Percentiles rank a stretch among this genome's conserved stretches.
phyloP scores from a whole-genome alignment of 2,888 invertebrate species.

The Invenusta paracnida region DNA sequence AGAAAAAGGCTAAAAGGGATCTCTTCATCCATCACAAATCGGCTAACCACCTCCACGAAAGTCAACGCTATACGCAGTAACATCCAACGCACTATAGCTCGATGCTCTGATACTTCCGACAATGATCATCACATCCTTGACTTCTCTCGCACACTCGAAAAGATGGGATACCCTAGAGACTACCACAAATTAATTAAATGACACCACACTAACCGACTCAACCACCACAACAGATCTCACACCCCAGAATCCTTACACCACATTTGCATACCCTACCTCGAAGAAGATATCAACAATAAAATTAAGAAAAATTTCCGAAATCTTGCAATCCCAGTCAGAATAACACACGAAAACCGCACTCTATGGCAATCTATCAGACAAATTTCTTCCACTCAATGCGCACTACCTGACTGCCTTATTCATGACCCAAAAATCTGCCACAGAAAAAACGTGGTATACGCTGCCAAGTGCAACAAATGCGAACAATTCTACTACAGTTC shows the following conservation, averaged over 20 bases:
- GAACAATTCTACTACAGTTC: background rate
- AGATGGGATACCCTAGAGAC: background rate
- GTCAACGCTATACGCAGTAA: constrained; percentile 18
- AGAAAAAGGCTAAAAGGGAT: constrained; percentile 17
- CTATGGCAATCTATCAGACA: background rate
- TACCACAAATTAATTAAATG: background rate
- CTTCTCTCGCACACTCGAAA: background rate
- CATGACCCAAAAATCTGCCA: background rate
- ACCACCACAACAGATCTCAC: no score
- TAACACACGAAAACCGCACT: background rate
- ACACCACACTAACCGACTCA: background rate
- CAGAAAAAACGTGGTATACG: no score
- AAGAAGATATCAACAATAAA: background rate
- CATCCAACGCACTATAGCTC: constrained; percentile 7
- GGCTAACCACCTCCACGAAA: background rate
- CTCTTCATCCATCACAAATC: constrained; percentile 16
- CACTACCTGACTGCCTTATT: background rate
- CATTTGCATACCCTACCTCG: background rate
- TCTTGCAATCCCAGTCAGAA: background rate
- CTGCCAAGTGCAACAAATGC: background rate
- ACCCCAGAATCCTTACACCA: background rate
- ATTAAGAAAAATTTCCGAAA: background rate
- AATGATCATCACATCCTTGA: background rate
- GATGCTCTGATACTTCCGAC: background rate
- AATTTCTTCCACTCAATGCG: background rate